Conservation (phyloP, 2,113 vertebrate species). For the Myrmecophaga tridactyla region DNA sequence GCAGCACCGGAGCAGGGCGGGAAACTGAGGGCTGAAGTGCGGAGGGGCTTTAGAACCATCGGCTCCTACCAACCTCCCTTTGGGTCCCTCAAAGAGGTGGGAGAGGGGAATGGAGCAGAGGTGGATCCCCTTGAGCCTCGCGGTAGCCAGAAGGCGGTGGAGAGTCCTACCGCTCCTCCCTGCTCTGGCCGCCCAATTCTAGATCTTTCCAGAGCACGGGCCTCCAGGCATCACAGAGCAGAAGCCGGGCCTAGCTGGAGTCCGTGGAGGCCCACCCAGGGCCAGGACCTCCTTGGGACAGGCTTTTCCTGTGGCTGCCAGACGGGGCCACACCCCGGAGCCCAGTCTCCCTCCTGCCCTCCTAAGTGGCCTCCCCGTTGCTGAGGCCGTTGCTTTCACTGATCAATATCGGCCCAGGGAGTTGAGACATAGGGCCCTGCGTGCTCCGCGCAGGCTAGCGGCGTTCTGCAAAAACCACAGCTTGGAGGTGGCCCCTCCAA, state of each 20-base stretch:
- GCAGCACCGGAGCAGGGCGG: fast-evolving
- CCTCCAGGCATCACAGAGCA: not conserved
- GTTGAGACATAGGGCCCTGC: not conserved
- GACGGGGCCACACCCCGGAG: no score
- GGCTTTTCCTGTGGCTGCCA: not conserved
- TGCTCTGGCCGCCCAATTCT: not conserved
- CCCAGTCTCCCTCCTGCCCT: no score
- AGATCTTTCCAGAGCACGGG: not conserved
- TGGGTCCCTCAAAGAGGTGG: fast-evolving
- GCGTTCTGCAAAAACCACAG: not conserved
- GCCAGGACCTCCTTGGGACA: not conserved
- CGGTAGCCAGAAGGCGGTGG: not conserved
- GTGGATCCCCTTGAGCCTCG: no score
- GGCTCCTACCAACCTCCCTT: not conserved
- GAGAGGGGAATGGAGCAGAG: not conserved
- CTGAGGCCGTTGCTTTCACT: not conserved
- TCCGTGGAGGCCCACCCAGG: fast-evolving
- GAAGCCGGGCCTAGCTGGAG: not conserved
- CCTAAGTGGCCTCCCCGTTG: not conserved
- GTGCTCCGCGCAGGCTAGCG: not conserved
- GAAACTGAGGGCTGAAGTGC: fast-evolving
- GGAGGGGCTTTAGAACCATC: not conserved
- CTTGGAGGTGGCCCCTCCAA: fast-evolving
- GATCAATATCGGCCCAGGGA: not conserved
- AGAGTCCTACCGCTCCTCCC: not conserved